Conservation (phyloP, 2,113 vertebrate genomes). For the Brachypodius melanocephalos region DNA sequence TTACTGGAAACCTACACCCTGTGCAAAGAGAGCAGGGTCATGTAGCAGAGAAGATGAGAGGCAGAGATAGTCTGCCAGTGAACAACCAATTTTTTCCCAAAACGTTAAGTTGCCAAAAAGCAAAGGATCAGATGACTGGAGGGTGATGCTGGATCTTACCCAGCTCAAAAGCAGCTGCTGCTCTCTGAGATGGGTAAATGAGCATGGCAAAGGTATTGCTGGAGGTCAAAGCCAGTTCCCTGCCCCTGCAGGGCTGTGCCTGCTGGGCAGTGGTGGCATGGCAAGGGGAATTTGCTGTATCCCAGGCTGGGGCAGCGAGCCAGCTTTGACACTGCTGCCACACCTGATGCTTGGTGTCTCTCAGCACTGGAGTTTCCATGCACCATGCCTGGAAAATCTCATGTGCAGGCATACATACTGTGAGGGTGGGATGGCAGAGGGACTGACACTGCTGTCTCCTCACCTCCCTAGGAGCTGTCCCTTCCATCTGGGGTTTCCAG, state of each 20-base stretch:
- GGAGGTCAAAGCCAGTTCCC: neutral
- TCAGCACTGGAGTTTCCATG: neutral
- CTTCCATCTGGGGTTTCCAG: neutral
- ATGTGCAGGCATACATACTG: neutral
- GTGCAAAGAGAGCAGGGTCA: neutral
- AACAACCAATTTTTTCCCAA: neutral
- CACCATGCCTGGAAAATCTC: neutral
- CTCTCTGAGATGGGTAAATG: neutral
- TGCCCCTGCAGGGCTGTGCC: neutral
- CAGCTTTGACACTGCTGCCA: neutral
- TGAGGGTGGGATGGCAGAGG: neutral
- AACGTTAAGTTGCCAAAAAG: neutral
- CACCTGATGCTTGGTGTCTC: neutral
- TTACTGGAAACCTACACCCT: constrained; percentile 43
- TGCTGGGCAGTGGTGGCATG: neutral
- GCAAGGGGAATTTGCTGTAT: neutral
- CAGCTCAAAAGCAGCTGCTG: neutral
- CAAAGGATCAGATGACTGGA: neutral
- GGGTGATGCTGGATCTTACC: neutral
- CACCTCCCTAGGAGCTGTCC: neutral
- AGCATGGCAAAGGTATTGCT: neutral
- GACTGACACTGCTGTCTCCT: neutral
- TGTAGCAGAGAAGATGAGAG: constrained; percentile 30
- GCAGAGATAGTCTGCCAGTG: neutral
- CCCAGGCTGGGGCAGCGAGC: neutral